phyloP scores from a whole-genome alignment of 2,113 vertebrate genomes.

The Cromileptes altivelis region DNA sequence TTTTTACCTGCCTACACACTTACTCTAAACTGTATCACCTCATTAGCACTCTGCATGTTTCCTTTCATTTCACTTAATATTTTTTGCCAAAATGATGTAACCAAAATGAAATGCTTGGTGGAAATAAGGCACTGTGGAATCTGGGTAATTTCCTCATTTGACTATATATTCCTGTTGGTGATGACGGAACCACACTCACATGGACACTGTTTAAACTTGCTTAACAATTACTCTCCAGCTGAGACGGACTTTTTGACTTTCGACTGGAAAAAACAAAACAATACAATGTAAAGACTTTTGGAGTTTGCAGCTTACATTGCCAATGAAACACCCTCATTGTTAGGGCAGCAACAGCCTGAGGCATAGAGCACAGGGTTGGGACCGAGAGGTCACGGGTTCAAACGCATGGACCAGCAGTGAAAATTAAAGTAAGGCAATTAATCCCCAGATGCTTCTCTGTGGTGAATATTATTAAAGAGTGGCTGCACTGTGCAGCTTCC shows the following conservation, averaged over 20 bases:
- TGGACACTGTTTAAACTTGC: background rate
- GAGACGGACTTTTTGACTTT: conserved; percentile 1
- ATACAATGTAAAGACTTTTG: background rate
- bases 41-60: background rate
- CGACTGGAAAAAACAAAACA: background rate
- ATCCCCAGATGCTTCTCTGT: background rate
- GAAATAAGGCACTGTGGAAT: background rate
- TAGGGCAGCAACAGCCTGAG: background rate
- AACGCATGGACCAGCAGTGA: conserved; percentile 4
- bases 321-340: conserved; percentile 11
- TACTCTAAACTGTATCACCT: background rate
- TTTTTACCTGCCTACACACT: conserved; percentile 10
- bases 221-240: conserved; percentile 8
- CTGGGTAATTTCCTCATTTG: background rate
- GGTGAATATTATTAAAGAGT: conserved; percentile 5
- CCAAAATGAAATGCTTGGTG: background rate
- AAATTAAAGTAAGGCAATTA: conserved; percentile 21
- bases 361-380: background rate
- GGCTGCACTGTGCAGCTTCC: background rate
- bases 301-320: background rate
- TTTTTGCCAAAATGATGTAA: conserved; percentile 8
- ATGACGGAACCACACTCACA: background rate
- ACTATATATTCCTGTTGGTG: background rate
- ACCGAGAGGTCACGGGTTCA: conserved; percentile 2
- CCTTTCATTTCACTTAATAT: background rate